Conservation (phyloP, 2,797 vertebrate species). For the Gymnocypris eckloni region DNA sequence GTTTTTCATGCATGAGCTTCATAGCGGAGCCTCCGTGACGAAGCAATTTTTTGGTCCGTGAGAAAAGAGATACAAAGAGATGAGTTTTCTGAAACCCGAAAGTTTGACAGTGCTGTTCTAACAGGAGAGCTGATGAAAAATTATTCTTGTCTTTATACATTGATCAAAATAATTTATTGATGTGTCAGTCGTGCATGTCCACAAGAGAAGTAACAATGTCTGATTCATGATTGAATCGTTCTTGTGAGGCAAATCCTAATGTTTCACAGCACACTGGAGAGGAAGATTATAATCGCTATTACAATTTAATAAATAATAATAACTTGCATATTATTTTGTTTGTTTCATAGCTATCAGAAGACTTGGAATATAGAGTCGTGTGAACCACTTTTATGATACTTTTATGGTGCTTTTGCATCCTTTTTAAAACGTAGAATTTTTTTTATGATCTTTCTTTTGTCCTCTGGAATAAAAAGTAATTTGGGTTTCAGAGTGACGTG, state of each 20-base stretch:
- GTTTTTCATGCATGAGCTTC: conserved; percentile 40
- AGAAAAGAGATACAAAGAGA: neutral
- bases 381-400: neutral
- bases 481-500: neutral
- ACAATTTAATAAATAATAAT: neutral
- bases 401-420: neutral
- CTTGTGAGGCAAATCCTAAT: neutral
- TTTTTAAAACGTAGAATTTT: neutral
- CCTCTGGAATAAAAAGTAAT: neutral
- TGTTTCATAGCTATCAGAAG: neutral
- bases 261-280: neutral
- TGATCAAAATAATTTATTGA: neutral
- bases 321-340: neutral
- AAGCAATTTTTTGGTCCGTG: neutral
- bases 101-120: neutral
- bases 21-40: neutral
- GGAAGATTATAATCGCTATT: neutral
- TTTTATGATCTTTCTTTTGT: neutral
- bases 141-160: neutral
- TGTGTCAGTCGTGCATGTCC: neutral
- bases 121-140: neutral
- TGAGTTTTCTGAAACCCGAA: neutral
- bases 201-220: neutral
- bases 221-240: neutral
- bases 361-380: neutral